Evolutionary conservation across 2,797 vertebrate genomes (phyloP), one percentile per base, ranked within the genome.

Genomic region (Xenopus petersii): DNA sequence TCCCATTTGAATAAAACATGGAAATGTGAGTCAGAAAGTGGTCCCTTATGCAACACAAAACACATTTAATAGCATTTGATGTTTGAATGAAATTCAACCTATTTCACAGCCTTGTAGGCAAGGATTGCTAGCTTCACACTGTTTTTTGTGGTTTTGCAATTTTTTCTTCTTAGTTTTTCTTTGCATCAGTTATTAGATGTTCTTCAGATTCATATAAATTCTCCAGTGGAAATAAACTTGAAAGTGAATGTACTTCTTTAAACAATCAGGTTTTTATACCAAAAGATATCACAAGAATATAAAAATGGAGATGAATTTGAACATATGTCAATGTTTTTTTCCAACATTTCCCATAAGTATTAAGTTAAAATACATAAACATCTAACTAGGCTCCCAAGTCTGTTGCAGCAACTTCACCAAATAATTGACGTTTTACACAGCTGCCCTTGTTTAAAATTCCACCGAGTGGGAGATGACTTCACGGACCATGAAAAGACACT

Each of bases 1-100:
- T 77, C 64, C 70, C 55, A 77, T 77, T 68, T 77, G 70, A 77
- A 77, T 77, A 77, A 77, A 77, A 77, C 70, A 77, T 77, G 70
- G 70, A 77, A 68, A 73, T 77, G 75, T 77, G 63, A 77, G 72
- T 17, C 59, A 73, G 64, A 59, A 73, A 68, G 24, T 55, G 62
- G 56, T 59, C 59, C 49, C 59, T 48, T 73, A 73, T 68, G 59
- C 73, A 64, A 73, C 70, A 73, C 70, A 77, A 66, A 77, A 73
- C 70, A 73, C 70, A 68, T 73, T 77, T 77, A 73, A 77, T 73
- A 64, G 75, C 15, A 48, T 67, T 68, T 77, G 70, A 73, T 59
- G 58, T 77, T 12, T 73, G 65, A 69, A 73, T 73, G 15, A 68
- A 49, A 73, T 54, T 33, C 56, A 58, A 33, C 42, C 21, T 73